Conservation (phyloP, 1,140 invertebrate genomes). For the Eriocheir sinensis region DNA sequence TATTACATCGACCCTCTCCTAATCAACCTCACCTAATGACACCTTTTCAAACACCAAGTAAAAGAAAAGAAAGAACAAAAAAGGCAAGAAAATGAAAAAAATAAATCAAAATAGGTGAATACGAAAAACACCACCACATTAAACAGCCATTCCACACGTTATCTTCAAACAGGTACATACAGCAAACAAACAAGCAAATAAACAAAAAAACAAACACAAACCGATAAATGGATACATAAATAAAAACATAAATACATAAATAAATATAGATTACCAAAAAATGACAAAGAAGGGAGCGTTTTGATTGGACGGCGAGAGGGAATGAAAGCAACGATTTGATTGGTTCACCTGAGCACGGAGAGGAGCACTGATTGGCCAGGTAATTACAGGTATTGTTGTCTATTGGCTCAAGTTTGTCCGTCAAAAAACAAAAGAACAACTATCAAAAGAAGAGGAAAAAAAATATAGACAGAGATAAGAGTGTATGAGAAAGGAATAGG, state of each 20-base stretch:
- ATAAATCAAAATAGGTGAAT: too few species aligned
- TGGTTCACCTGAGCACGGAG: background rate
- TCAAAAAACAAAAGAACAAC: background rate
- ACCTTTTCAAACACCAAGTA: too few species aligned
- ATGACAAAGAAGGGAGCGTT: background rate
- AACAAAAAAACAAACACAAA: background rate
- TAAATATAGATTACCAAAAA: background rate
- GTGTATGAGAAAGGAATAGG: background rate
- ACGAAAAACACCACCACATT: too few species aligned
- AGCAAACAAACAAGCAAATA: background rate
- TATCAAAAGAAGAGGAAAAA: too few species aligned
- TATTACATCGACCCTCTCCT: too few species aligned
- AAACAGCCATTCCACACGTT: too few species aligned
- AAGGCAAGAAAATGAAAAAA: too few species aligned
- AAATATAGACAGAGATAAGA: too few species aligned
- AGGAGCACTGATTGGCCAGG: background rate
- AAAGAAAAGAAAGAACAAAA: too few species aligned
- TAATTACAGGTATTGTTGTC: background rate
- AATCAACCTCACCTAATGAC: too few species aligned
- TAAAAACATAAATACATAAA: background rate
- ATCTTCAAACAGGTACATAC: too few species aligned
- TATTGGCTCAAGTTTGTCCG: too few species aligned
- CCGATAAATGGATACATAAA: background rate
- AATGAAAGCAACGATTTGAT: background rate
- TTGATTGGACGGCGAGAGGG: background rate